phyloP scores from a whole-genome alignment of 23 tunicate species.

The Phallusia fumigata region DNA sequence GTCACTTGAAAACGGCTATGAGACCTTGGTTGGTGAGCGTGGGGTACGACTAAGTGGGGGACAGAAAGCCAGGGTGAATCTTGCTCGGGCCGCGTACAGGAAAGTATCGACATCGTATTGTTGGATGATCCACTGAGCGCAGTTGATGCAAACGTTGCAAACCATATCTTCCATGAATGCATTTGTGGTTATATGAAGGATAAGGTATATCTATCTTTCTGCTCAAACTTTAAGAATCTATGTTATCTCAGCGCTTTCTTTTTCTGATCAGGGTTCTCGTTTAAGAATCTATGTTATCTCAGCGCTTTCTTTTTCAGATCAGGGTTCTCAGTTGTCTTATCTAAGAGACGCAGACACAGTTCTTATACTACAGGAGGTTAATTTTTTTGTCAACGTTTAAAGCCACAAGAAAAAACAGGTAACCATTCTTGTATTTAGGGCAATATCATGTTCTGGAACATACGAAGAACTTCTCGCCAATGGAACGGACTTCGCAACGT shows the following conservation, averaged over 20 bases:
- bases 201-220: slow-evolving; percentile 10
- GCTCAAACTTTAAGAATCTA: not conserved
- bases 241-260: not conserved
- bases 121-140: slow-evolving; percentile 96
- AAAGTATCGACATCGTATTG: slow-evolving; percentile 42
- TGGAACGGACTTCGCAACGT: slow-evolving; percentile 38
- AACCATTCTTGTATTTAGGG: slow-evolving; percentile 18
- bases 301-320: slow-evolving; percentile 30
- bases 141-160: slow-evolving; percentile 78
- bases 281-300: not conserved
- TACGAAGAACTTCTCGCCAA: slow-evolving; percentile 37
- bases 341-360: slow-evolving; percentile 69
- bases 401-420: too few relatives aligned
- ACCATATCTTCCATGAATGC: slow-evolving; percentile 63
- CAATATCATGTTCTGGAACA: slow-evolving; percentile 28
- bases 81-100: slow-evolving; percentile 81
- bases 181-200: slow-evolving; percentile 57
- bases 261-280: slow-evolving; percentile 69
- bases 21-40: not conserved
- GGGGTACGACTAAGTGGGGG: not conserved
- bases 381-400: not conserved
- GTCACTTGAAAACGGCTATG: not conserved
- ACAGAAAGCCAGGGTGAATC: slow-evolving; percentile 81
- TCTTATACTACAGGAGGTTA: slow-evolving; percentile 69
- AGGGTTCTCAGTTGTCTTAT: slow-evolving; percentile 71